These are phyloP conservation scores for Eremophila alpestris DNA, from an alignment of 2,797 vertebrate genomes.

Conservation along the genomic window DNA sequence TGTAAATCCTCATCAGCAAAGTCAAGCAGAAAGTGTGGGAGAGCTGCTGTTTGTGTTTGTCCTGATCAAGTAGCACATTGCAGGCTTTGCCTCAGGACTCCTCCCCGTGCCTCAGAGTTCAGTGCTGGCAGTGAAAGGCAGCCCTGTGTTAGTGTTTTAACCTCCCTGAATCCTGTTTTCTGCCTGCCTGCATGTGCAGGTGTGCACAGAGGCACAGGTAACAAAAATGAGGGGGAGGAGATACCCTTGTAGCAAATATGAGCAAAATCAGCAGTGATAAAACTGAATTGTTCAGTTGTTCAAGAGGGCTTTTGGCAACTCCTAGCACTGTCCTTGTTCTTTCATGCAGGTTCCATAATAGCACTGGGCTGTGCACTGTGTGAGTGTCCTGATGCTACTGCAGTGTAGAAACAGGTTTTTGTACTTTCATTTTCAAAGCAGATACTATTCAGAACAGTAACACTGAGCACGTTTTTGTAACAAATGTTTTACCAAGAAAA, in stretches of 20 bases:
- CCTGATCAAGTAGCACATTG: background rate
- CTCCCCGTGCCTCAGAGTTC: background rate
- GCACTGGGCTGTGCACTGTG: background rate
- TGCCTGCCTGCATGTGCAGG: rapidly evolving
- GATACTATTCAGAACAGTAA: background rate
- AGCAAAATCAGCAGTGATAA: background rate
- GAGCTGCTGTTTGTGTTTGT: background rate
- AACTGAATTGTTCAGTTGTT: background rate
- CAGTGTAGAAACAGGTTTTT: background rate
- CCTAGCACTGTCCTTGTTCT: background rate
- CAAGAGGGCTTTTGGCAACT: background rate
- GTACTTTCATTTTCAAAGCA: background rate
- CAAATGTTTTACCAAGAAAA: background rate
- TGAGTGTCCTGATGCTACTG: background rate
- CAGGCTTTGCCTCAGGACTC: background rate
- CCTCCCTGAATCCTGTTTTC: background rate
- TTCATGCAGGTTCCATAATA: background rate
- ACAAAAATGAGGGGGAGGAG: background rate
- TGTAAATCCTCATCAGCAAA: background rate
- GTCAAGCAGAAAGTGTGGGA: background rate
- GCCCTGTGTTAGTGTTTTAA: background rate
- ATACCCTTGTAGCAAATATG: background rate
- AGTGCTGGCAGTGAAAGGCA: background rate
- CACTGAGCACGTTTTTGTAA: background rate
- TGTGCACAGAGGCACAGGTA: background rate